These are phyloP conservation scores for Andrena cerasifolii DNA, from an alignment of 1,140 invertebrate species.

Conservation along the genomic window DNA sequence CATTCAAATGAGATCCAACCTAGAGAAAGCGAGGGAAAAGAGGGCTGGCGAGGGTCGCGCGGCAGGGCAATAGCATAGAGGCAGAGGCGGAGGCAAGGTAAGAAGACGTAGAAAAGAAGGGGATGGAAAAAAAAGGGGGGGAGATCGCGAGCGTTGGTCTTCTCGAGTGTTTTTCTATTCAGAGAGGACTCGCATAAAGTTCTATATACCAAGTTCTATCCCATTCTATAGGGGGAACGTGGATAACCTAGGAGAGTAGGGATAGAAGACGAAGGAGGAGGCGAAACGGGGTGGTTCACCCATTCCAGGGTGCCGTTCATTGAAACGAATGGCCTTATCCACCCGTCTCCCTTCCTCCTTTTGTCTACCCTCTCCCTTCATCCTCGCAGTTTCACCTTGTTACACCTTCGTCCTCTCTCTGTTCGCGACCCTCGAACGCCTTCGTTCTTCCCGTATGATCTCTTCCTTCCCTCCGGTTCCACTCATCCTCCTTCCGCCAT, in stretches of 20 bases:
- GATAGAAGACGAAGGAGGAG: constrained; percentile 56
- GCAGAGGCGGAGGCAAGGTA: neutral
- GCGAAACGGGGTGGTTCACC: constrained; percentile 60
- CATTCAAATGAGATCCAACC: constrained; percentile 77
- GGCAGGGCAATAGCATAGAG: constrained; percentile 58
- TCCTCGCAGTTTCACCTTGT: constrained; percentile 44
- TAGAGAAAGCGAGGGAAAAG: constrained; percentile 51
- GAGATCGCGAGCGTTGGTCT: constrained; percentile 62
- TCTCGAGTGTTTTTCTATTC: constrained; percentile 79
- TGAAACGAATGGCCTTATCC: constrained; percentile 78
- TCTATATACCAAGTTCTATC: constrained; percentile 71
- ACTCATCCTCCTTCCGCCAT: constrained; percentile 35
- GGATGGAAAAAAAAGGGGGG: constrained; percentile 8
- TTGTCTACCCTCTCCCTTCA: constrained; percentile 46
- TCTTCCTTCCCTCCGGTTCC: constrained; percentile 27
- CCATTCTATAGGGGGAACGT: constrained; percentile 68
- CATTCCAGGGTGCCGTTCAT: constrained; percentile 73
- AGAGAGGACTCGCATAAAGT: constrained; percentile 75
- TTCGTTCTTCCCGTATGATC: constrained; percentile 36
- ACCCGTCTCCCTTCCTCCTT: constrained; percentile 63
- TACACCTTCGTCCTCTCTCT: neutral
- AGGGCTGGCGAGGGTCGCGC: constrained; percentile 22
- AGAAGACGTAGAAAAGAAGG: constrained; percentile 9
- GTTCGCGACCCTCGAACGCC: constrained; percentile 46
- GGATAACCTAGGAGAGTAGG: constrained; percentile 52